phyloP scores from a whole-genome alignment of 2,113 vertebrate species.

The Periophthalmodon schlosseri region DNA sequence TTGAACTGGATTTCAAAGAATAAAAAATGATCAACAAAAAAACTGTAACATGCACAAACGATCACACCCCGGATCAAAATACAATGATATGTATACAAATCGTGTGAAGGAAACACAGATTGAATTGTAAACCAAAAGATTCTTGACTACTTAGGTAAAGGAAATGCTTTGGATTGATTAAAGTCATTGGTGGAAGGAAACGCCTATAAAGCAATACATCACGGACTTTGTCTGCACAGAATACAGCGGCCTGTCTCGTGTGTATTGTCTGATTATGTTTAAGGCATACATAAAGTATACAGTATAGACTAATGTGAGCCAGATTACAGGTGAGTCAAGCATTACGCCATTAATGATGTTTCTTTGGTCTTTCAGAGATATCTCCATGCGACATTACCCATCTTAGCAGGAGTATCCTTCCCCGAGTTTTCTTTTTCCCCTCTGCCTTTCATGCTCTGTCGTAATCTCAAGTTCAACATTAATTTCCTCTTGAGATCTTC shows the following conservation, averaged over 20 bases:
- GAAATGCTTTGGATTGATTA: too few relatives aligned
- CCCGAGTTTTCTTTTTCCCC: constrained; percentile 16
- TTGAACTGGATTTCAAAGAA: too few relatives aligned
- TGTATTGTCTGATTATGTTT: not conserved
- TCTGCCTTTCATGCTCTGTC: constrained; percentile 33
- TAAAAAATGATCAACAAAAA: not conserved
- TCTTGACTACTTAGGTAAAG: not conserved
- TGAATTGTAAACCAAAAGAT: not conserved
- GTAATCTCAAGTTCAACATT: constrained; percentile 56
- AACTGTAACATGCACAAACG: not conserved
- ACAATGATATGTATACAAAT: too few relatives aligned
- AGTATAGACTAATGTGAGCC: not conserved
- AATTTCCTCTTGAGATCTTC: constrained; percentile 55
- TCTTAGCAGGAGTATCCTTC: constrained; percentile 5
- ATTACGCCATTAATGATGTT: not conserved
- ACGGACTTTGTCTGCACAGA: too few relatives aligned
- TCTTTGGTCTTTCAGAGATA: constrained; percentile 11
- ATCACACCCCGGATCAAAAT: not conserved
- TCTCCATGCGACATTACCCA: not conserved
- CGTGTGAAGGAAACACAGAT: too few relatives aligned
- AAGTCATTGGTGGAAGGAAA: too few relatives aligned
- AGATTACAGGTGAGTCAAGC: not conserved
- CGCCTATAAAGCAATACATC: too few relatives aligned
- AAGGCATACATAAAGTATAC: not conserved
- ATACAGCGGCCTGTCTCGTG: not conserved